Evolutionary conservation across 2,888 invertebrate species (phyloP).

Genomic region (Leptinotarsa tumamoca): DNA sequence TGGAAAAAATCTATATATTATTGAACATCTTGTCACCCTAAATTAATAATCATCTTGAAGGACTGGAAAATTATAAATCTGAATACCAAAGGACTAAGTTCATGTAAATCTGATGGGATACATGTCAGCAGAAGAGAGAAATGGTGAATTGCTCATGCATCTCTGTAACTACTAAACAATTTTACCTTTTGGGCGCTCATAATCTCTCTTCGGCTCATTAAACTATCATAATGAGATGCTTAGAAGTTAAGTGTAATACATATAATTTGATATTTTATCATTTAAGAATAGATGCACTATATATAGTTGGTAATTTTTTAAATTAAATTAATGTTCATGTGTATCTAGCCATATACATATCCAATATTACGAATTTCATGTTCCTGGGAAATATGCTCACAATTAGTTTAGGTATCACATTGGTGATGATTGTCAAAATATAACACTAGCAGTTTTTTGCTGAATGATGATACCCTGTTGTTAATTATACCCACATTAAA

Average conservation of each 20-base stretch:
- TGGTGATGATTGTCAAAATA: too few species aligned
- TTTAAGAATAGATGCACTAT: not conserved
- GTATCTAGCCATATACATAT: not conserved
- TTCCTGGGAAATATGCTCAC: conserved; percentile 3
- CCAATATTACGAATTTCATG: not conserved
- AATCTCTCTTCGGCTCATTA: too few species aligned
- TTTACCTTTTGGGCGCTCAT: too few species aligned
- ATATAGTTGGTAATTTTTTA: not conserved
- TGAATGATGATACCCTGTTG: too few species aligned
- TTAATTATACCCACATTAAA: too few species aligned
- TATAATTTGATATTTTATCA: not conserved
- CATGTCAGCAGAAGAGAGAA: not conserved
- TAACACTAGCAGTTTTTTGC: too few species aligned
- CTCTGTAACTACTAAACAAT: too few species aligned
- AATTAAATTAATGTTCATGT: not conserved
- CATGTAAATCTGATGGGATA: not conserved
- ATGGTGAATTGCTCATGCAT: too few species aligned
- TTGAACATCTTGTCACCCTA: too few species aligned
- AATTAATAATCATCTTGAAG: not conserved
- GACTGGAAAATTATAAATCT: not conserved
- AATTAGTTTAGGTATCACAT: not conserved
- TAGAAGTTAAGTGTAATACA: too few species aligned
- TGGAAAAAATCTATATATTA: too few species aligned
- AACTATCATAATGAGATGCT: too few species aligned
- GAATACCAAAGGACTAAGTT: conserved; percentile 5